These are phyloP conservation scores for Ametastegia equiseti DNA, from an alignment of 2,888 invertebrate species.

Conservation along the genomic window DNA sequence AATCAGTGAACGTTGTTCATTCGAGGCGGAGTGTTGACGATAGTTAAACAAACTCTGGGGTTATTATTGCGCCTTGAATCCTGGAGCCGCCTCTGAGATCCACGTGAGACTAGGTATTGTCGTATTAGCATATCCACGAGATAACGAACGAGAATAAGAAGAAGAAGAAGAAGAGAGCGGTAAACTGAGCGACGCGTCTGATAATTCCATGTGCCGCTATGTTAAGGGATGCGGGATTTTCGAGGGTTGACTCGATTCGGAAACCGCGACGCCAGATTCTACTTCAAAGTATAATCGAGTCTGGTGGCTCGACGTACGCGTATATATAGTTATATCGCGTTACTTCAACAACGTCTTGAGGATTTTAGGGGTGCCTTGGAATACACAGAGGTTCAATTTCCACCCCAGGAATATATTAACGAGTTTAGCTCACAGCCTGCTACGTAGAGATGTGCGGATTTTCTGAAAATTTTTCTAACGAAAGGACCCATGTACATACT, in stretches of 20 bases:
- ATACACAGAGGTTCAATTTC: constrained; percentile 31
- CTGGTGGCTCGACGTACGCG: too few species aligned
- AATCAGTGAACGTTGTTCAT: constrained; percentile 54
- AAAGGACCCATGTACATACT: too few species aligned
- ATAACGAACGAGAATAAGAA: constrained; percentile 20
- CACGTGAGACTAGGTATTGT: constrained; percentile 8
- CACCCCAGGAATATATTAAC: constrained; percentile 14
- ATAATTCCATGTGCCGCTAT: neutral
- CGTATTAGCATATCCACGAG: constrained; percentile 18
- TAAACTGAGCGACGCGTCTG: neutral
- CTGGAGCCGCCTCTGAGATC: neutral
- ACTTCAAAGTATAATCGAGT: constrained; percentile 25
- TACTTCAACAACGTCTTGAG: neutral
- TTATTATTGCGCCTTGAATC: neutral
- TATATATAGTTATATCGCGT: neutral
- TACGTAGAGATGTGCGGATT: constrained; percentile 31
- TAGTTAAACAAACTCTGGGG: neutral
- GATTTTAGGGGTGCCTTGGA: neutral
- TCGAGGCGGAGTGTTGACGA: constrained; percentile 9
- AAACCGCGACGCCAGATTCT: neutral
- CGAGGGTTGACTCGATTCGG: constrained; percentile 1
- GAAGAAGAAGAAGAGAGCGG: neutral
- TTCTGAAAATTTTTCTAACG: neutral
- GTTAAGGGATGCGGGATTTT: constrained; percentile 49
- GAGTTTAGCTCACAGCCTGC: constrained; percentile 36